Evolutionary conservation across 2,113 vertebrate genomes (phyloP), one percentile per base, ranked within the genome.

Genomic region (Eolophus roseicapilla): DNA sequence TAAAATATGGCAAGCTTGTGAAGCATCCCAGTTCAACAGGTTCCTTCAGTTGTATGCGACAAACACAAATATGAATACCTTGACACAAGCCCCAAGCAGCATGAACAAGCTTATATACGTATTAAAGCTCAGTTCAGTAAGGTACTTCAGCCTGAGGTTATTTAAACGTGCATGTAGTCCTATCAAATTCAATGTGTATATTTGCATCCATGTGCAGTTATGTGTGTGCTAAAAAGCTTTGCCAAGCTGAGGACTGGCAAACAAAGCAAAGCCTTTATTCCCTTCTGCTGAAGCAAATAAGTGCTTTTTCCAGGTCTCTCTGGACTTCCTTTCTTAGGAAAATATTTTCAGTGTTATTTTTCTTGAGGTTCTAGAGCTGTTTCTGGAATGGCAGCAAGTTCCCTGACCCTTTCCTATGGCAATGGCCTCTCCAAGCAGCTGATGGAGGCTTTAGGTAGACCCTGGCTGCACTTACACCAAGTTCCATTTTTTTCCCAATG

Each of bases 341-440:
- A 85, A 79, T 23, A 44, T 35, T 31, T 35, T 44, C 28, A 2
- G 9, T 24, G 43, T 31, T 21, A 11, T 43, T 90, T 88, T 93
- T 73, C 33, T 71, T 73, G 18, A 57, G 59, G 55, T 57, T 59
- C 37, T 78, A 46, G 52, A 10, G 0, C 7, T 24, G 8, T 59
- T 86, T 71, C 21, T 82, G 80, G 43, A 57, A 41, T 1, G 4
- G 14, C 57, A 64, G n/a, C 0, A 4, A 27, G 37, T 49, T 75
- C 9, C 19, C 6, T 12, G 9, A 3, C 24, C 25, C 15, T 49
- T 31, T 27, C 24, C 31, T 1, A 0, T 2, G 41, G 28, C 2
- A 3, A 3, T 12, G 35, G 13, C 31, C 39, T 53, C 60, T 50
- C 47, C 67, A n/a, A 68, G 49, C 67, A 68, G 43, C 44, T 65